These are phyloP conservation scores for Phaedon cochleariae DNA, from an alignment of 2,888 invertebrate genomes.

Conservation along the genomic window DNA sequence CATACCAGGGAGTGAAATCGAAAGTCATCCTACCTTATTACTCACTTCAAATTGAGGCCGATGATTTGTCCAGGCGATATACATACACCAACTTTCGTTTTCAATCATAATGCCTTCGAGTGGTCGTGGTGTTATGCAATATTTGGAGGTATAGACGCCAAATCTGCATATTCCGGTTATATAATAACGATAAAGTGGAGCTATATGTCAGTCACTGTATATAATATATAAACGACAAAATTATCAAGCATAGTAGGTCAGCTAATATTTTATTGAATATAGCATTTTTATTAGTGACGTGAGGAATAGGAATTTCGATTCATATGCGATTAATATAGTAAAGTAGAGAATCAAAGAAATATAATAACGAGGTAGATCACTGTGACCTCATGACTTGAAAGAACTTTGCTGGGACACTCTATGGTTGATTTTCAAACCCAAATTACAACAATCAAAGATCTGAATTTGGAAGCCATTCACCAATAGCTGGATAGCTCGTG, in stretches of 20 bases:
- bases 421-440: too few species aligned
- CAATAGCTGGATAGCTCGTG: too few species aligned
- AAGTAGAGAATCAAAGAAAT: too few species aligned
- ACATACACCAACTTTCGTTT: conserved; percentile 24
- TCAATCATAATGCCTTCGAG: conserved; percentile 9
- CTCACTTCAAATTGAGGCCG: conserved; percentile 19
- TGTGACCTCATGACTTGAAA: too few species aligned
- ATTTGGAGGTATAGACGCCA: not conserved
- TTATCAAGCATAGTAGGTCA: not conserved
- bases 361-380: too few species aligned
- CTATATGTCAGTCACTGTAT: conserved; percentile 7
- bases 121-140: conserved; percentile 18
- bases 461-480: too few species aligned
- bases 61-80: conserved; percentile 11
- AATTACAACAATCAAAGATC: too few species aligned
- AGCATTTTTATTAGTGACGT: too few species aligned
- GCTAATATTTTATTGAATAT: too few species aligned
- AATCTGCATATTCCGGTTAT: conserved; percentile 15
- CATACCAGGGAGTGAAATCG: conserved; percentile 23
- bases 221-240: conserved; percentile 12
- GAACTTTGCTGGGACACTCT: too few species aligned
- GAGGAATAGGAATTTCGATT: too few species aligned
- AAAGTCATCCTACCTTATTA: conserved; percentile 23
- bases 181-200: conserved; percentile 2
- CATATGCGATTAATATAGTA: too few species aligned